These are phyloP conservation scores for Mythimna ferrago DNA, from an alignment of 2,888 invertebrate genomes.

Conservation along the genomic window DNA sequence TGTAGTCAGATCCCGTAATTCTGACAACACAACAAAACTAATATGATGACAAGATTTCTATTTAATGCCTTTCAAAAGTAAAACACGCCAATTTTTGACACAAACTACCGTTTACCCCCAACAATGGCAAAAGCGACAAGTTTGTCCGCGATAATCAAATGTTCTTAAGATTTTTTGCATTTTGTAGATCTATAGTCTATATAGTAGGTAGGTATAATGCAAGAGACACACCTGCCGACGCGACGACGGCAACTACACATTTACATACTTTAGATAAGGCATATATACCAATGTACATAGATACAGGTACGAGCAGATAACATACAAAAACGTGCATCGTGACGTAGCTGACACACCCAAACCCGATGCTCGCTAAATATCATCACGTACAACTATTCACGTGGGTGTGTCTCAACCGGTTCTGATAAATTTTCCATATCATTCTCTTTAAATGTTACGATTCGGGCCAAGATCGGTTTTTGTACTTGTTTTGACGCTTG, in stretches of 20 bases:
- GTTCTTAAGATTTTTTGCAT: no score
- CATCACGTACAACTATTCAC: constrained; percentile 11
- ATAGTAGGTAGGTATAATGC: not conserved
- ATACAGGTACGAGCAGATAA: not conserved
- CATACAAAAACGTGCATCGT: not conserved
- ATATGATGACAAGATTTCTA: no score
- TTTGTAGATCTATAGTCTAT: no score
- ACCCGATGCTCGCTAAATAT: constrained; percentile 8
- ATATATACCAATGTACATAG: not conserved
- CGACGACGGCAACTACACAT: not conserved
- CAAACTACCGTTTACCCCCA: no score
- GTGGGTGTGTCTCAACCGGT: constrained; percentile 52
- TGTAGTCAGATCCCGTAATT: no score
- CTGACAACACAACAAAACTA: no score
- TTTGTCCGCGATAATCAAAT: no score
- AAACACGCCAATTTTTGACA: no score
- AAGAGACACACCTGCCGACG: not conserved
- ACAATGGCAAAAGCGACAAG: no score
- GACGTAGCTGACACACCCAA: constrained; percentile 52
- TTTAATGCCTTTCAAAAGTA: no score
- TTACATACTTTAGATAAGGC: not conserved
- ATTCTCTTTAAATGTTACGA: constrained; percentile 43
- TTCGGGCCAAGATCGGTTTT: constrained; percentile 30
- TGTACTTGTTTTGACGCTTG: constrained; percentile 24
- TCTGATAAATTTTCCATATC: constrained; percentile 35